Evolutionary conservation across 1,140 invertebrate genomes (phyloP), one percentile per base, ranked within the genome.

Genomic region (Apis florea): DNA sequence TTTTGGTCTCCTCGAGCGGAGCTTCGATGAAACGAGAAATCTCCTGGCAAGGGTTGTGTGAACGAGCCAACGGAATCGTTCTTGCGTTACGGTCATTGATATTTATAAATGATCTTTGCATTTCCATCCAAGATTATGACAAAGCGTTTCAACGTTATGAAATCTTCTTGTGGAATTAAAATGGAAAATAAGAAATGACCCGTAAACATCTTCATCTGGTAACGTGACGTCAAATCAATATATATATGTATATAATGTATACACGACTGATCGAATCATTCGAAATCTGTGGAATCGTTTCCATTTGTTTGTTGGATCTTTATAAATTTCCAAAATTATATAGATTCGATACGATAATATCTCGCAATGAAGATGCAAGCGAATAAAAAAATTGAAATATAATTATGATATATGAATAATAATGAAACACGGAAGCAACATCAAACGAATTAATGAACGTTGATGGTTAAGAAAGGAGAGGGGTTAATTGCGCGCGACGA

Each of bases 71-170:
- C 67, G 24, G 12, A 11, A 26, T 67, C 47, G 47, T 17, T 17
- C 17, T 26, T 11, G 47, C 21, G n/a, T 26, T 56, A 40, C 26
- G 70, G n/a, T 73, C 70, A 73, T 73, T 59, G 26, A 59, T 73
- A 73, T 73, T 73, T 73, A 73, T 73, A 73, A 59, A 59, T 24
- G 31, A 61, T 24, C 56, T 59, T 49, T 24, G 12, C 9, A 24
- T 24, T 59, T 59, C 59, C 70, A 47, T 73, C 56, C 21, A 24
- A 40, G 24, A 19, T 73, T 61, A 59, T 21, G 26, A 24, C 26
- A 47, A 72, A 49, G 15, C 47, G 12, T 59, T 73, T 15, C 21
- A 5, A n/a, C 70, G 26, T 59, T 47, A 15, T n/a, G 19, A 47
- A 21, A 72, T n/a, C 19, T 40, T 12, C 4, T n/a, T 40, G 9